Percentiles rank a stretch among this genome's conserved stretches.
Evolutionary conservation across 1,140 invertebrate genomes (phyloP).

Genomic region (Drosophila orena): DNA sequence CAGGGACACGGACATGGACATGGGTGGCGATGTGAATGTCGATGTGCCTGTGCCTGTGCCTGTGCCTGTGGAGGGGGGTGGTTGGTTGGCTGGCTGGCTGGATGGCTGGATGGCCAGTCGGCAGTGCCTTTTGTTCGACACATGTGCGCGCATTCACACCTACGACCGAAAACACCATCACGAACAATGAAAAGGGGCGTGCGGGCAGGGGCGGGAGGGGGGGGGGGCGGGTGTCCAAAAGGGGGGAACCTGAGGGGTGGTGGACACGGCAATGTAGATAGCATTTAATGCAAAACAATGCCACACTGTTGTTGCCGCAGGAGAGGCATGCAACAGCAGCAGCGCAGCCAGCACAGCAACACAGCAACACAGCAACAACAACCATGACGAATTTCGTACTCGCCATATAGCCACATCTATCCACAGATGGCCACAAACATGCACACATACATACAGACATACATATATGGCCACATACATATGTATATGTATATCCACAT

Average conservation of each 20-base stretch:
- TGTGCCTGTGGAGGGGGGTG: background rate
- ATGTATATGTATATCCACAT: slow-evolving; percentile 64
- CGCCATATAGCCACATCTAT: slow-evolving; percentile 9
- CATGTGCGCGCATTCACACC: slow-evolving; percentile 80
- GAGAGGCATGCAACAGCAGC: slow-evolving; percentile 30
- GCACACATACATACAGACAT: slow-evolving; percentile 24
- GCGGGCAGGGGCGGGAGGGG: background rate
- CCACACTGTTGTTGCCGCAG: slow-evolving; percentile 27
- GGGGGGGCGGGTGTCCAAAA: background rate
- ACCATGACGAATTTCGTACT: slow-evolving; percentile 70
- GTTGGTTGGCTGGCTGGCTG: background rate
- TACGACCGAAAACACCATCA: slow-evolving; percentile 63
- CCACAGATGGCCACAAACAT: slow-evolving; percentile 18
- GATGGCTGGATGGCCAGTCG: slow-evolving; percentile 17
- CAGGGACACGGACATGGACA: background rate
- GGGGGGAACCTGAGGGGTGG: slow-evolving; percentile 1
- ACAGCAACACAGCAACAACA: slow-evolving; percentile 4
- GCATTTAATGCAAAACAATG: slow-evolving; percentile 78
- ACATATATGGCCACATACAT: slow-evolving; percentile 22
- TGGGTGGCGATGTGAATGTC: background rate
- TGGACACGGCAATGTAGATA: slow-evolving; percentile 67
- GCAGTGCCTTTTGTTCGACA: slow-evolving; percentile 72
- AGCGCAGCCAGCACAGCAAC: slow-evolving; percentile 15
- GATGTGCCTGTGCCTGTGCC: background rate
- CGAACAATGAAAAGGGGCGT: slow-evolving; percentile 25